Percentiles rank a stretch among this genome's conserved stretches.
phyloP scores from a whole-genome alignment of 1,140 invertebrate species.

The Drosophila truncata region DNA sequence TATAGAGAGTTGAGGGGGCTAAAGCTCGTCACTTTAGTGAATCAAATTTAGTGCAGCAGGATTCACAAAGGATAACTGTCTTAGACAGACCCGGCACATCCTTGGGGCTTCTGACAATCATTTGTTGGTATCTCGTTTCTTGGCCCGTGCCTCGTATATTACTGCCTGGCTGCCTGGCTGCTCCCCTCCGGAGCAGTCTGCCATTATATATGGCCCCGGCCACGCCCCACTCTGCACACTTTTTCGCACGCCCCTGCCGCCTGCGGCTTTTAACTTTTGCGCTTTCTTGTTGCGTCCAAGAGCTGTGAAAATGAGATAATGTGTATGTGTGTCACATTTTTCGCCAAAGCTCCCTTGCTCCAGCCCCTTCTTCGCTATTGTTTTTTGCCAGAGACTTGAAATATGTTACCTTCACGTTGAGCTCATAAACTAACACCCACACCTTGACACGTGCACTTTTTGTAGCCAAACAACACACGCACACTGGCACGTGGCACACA shows the following conservation, averaged over 20 bases:
- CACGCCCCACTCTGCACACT: slow-evolving; percentile 46
- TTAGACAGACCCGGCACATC: slow-evolving; percentile 22
- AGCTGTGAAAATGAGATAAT: slow-evolving; percentile 83
- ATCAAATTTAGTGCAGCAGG: slow-evolving; percentile 62
- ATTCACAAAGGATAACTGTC: slow-evolving; percentile 39
- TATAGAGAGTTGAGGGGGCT: neutral
- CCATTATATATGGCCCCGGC: slow-evolving; percentile 58
- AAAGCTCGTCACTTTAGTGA: slow-evolving; percentile 62
- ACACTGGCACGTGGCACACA: slow-evolving; percentile 11
- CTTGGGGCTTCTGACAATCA: slow-evolving; percentile 52
- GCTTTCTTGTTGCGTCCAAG: slow-evolving; percentile 71
- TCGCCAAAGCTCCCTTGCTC: slow-evolving; percentile 2
- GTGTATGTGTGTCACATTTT: slow-evolving; percentile 82
- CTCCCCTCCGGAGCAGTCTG: slow-evolving; percentile 6
- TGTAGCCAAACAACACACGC: slow-evolving; percentile 59
- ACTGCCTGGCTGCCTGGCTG: slow-evolving; percentile 12
- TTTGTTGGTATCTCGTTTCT: slow-evolving; percentile 61
- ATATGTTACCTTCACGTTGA: slow-evolving; percentile 83
- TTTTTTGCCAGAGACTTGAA: slow-evolving; percentile 77
- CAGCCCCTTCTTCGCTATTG: slow-evolving; percentile 52
- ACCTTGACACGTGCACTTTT: slow-evolving; percentile 81
- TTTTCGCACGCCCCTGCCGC: slow-evolving; percentile 6
- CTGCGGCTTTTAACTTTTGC: slow-evolving; percentile 77
- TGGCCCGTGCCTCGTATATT: slow-evolving; percentile 48
- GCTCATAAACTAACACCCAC: slow-evolving; percentile 83